Evolutionary conservation across 1,140 invertebrate species (phyloP).

Genomic region (Wasmannia auropunctata): DNA sequence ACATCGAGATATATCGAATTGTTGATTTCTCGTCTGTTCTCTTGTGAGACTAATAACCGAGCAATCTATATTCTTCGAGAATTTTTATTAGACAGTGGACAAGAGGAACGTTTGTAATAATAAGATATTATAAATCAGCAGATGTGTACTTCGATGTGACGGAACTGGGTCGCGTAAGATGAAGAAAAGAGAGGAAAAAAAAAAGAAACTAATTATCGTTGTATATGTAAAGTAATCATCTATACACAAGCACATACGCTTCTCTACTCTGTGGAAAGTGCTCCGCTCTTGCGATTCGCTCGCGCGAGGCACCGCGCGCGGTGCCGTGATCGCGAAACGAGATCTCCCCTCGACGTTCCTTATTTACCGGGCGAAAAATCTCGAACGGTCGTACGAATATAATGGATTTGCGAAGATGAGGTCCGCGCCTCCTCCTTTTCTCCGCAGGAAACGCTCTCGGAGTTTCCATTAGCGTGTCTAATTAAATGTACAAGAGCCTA

Average conservation of each 20-base stretch:
- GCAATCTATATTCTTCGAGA: constrained; percentile 40
- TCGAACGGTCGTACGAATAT: constrained; percentile 18
- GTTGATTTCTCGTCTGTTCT: constrained; percentile 51
- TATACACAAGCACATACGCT: constrained; percentile 76
- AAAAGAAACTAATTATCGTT: constrained; percentile 64
- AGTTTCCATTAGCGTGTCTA: constrained; percentile 36
- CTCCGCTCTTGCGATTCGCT: constrained; percentile 58
- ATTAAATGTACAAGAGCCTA: constrained; percentile 33
- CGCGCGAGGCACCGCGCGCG: constrained; percentile 49
- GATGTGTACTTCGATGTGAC: constrained; percentile 12
- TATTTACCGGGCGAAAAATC: constrained; percentile 27
- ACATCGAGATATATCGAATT: constrained; percentile 58
- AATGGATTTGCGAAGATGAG: constrained; percentile 23
- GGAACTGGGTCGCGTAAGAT: constrained; percentile 36
- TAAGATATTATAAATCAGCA: constrained; percentile 28
- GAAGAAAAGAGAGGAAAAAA: constrained; percentile 27
- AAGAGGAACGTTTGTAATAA: constrained; percentile 25
- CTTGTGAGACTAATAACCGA: constrained; percentile 39
- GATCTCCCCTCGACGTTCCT: constrained; percentile 9
- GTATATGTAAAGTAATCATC: constrained; percentile 66
- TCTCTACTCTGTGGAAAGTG: constrained; percentile 73
- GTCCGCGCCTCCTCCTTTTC: background rate
- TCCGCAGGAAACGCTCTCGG: background rate
- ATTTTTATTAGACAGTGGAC: constrained; percentile 36
- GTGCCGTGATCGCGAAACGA: constrained; percentile 54